phyloP scores from a whole-genome alignment of 2,797 vertebrate genomes.

The Gallinago stenura region DNA sequence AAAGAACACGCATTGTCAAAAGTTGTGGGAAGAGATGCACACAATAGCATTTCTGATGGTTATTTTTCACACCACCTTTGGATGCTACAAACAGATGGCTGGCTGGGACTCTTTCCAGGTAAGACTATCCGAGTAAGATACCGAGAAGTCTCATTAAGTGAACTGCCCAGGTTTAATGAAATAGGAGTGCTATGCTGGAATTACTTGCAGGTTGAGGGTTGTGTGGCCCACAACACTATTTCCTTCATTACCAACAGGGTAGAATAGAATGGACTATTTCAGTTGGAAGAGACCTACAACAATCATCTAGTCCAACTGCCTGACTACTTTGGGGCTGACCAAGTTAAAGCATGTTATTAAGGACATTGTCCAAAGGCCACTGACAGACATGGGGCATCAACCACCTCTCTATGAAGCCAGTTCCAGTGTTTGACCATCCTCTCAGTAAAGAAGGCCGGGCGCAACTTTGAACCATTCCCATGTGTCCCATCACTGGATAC shows the following conservation, averaged over 20 bases:
- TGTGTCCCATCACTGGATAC: not conserved
- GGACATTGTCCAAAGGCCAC: not conserved
- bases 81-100: not conserved
- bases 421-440: not conserved
- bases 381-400: not conserved
- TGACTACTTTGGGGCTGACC: too few relatives aligned
- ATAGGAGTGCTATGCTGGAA: not conserved
- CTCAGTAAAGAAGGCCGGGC: not conserved
- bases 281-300: not conserved
- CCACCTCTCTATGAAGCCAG: not conserved
- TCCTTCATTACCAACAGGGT: not conserved
- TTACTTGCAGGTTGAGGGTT: not conserved
- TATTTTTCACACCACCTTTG: not conserved
- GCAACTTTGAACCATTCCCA: not conserved
- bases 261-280: not conserved
- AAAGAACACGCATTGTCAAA: not conserved
- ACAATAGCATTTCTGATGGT: not conserved
- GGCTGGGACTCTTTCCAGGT: not conserved
- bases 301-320: not conserved
- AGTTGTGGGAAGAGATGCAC: not conserved
- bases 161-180: not conserved
- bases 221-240: not conserved
- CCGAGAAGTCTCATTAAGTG: not conserved
- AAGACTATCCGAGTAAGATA: not conserved
- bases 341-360: not conserved